Base-by-base conservation (phyloP, 2,797 vertebrate genomes). In the Craterocephalus amniculus region DNA sequence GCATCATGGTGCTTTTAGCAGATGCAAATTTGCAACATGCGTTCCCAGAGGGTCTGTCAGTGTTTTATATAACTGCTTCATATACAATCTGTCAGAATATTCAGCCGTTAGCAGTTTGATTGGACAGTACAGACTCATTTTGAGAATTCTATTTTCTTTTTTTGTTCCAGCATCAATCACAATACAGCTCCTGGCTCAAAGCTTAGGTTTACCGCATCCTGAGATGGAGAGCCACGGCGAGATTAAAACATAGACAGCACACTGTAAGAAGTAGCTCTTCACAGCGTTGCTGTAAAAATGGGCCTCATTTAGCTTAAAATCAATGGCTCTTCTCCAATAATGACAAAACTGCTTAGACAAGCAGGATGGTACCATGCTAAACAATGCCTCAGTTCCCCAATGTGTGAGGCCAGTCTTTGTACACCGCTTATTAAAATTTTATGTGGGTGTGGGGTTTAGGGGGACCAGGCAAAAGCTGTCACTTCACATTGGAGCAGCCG, bases 331-430 rank as follows among this genome's bases (percentile, higher is more conserved):
- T 77, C 72, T 70, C 57, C 61, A 56, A 55, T 58, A 29, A 72
- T 52, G 49, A 20, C 58, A 52, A 83, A 83, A 81, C 38, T 77
- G 79, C 76, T 80, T n/a, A n/a, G 54, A 85, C 64, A 61, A 66
- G 72, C 54, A 80, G 62, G 78, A 66, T 31, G 49, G 63, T 74
- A 62, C 72, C 45, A 63, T 26, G 31, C 65, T 59, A 83, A 82
- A 90, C 72, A 82, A 78, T 80, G 82, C 60, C 81, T 78, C 56
- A 70, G 40, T 83, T 86, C 59, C 70, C 58, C 71, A 78, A 83
- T 83, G 68, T 83, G 70, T 75, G 65, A 85, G 68, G 55, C 74
- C 69, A 57, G 58, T 68, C 67, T 83, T 81, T 77, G 79, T 79
- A 71, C 48, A 43, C 60, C 51, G 51, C 80, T 64, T 58, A 81